Conservation (phyloP, 2,113 vertebrate species). For the Grus americana region DNA sequence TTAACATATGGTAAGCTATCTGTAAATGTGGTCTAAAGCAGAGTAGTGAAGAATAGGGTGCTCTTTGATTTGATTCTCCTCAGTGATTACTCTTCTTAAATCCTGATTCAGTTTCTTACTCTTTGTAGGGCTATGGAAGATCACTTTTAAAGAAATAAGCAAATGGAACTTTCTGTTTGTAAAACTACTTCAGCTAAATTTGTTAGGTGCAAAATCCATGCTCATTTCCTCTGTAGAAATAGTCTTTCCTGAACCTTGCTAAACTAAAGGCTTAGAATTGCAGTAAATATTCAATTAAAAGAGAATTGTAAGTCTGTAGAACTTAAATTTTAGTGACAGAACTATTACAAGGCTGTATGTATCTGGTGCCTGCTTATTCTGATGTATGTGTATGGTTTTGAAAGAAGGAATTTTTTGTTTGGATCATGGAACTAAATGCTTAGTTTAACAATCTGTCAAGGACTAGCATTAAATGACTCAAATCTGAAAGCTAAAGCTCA, state of each 20-base stretch:
- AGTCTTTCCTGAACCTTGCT: not conserved
- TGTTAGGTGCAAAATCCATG: not conserved
- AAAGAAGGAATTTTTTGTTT: not conserved
- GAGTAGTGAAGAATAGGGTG: not conserved
- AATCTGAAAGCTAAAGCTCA: not conserved
- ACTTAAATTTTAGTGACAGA: not conserved
- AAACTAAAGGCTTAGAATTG: not conserved
- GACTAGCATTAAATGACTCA: not conserved
- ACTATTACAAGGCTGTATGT: not conserved
- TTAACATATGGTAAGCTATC: not conserved
- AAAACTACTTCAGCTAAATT: not conserved
- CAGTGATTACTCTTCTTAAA: not conserved
- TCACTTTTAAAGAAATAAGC: not conserved
- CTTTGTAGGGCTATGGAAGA: not conserved
- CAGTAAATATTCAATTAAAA: not conserved
- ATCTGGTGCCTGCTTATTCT: not conserved
- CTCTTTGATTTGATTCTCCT: not conserved
- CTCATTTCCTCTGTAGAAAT: not conserved
- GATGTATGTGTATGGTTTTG: not conserved
- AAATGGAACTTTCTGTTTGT: not conserved
- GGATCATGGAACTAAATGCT: not conserved
- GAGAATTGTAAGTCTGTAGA: not conserved
- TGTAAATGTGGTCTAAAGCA: not conserved
- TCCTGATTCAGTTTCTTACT: not conserved
- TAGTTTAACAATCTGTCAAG: not conserved